These are phyloP conservation scores for Pipistrellus kuhlii DNA, from an alignment of 2,797 vertebrate genomes.

Conservation along the genomic window DNA sequence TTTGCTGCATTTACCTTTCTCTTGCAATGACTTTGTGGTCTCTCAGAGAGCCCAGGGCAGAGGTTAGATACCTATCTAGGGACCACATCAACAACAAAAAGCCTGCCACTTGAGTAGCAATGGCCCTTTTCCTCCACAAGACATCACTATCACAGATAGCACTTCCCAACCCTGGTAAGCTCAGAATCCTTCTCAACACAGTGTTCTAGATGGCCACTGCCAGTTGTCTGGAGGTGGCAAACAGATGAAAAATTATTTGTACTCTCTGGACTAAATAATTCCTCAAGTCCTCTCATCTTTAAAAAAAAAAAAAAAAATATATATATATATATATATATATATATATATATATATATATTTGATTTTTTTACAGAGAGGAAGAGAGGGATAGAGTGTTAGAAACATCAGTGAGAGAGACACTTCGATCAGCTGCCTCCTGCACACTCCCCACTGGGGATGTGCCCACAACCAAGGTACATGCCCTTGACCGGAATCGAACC, in stretches of 20 bases:
- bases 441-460: too few relatives aligned
- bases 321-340: too few relatives aligned
- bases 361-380: too few relatives aligned
- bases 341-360: too few relatives aligned
- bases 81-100: neutral
- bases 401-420: too few relatives aligned
- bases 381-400: too few relatives aligned
- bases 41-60: neutral
- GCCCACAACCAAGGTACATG: too few relatives aligned
- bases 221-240: neutral
- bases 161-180: neutral
- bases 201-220: neutral
- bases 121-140: neutral
- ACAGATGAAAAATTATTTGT: neutral
- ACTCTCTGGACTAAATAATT: neutral
- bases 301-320: too few relatives aligned
- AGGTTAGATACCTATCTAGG: neutral
- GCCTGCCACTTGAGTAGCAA: neutral
- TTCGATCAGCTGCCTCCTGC: too few relatives aligned
- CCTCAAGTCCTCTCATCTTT: neutral
- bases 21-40: neutral
- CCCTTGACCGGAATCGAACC: too few relatives aligned
- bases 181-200: constrained; percentile 18
- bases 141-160: neutral
- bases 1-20: neutral